phyloP scores from a whole-genome alignment of 2,797 vertebrate species.

The Pseudochaenichthys georgianus region DNA sequence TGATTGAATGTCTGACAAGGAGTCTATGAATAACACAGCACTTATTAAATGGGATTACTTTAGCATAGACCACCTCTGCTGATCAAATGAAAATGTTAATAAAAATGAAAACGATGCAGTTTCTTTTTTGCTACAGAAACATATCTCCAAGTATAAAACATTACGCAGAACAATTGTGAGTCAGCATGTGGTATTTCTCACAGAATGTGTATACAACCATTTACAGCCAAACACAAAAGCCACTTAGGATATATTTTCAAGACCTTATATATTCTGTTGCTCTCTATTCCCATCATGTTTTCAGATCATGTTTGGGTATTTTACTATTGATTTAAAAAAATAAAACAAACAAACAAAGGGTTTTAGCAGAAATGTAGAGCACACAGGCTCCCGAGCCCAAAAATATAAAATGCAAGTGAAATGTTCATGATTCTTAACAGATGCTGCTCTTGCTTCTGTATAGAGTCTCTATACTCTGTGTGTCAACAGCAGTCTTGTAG shows the following conservation, averaged over 20 bases:
- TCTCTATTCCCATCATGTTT: background rate
- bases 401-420: background rate
- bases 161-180: conserved; percentile 21
- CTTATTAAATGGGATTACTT: conserved; percentile 29
- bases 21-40: conserved; percentile 26
- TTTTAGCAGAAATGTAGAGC: background rate
- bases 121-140: conserved; percentile 13
- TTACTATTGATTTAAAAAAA: background rate
- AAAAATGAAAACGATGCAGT: conserved; percentile 22
- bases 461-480: background rate
- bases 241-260: background rate
- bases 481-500: background rate
- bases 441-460: background rate
- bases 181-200: conserved; percentile 37
- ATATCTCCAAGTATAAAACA: conserved; percentile 28
- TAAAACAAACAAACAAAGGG: background rate
- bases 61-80: background rate
- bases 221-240: background rate
- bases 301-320: background rate
- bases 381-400: background rate
- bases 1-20: conserved; percentile 39
- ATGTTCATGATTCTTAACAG: background rate
- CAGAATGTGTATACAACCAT: conserved; percentile 5
- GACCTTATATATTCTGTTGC: background rate
- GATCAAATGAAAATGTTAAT: conserved; percentile 21